A percentile compares a stretch with the other conserved stretches of the same genome.
Evolutionary conservation across 2,888 invertebrate species (phyloP).

Genomic region (Machimus rusticus): DNA sequence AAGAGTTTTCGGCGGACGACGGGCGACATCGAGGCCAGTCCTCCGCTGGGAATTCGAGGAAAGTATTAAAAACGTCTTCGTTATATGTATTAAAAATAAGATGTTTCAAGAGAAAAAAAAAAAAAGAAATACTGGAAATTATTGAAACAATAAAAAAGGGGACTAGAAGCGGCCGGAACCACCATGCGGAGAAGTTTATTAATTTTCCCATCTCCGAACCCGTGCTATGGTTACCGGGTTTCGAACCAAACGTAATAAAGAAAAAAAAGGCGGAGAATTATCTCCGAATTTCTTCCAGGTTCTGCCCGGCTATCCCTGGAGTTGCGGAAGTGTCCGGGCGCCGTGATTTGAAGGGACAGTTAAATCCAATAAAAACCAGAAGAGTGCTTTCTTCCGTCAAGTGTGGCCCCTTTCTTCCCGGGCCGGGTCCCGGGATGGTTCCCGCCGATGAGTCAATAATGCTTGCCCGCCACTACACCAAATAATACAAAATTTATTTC

Average conservation of each 20-base stretch:
- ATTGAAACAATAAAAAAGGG: not conserved
- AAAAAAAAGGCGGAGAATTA: slow-evolving; percentile 19
- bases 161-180: not conserved
- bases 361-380: slow-evolving; percentile 35
- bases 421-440: not conserved
- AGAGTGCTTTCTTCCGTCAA: slow-evolving; percentile 11
- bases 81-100: slow-evolving; percentile 12
- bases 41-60: not conserved
- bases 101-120: not conserved
- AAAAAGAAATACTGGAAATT: not conserved
- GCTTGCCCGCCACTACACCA: slow-evolving; percentile 11
- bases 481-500: slow-evolving; percentile 33
- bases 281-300: slow-evolving; percentile 12
- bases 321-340: not conserved
- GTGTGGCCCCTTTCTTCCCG: not conserved
- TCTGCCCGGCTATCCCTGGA: not conserved
- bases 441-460: slow-evolving; percentile 33
- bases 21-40: not conserved
- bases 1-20: not conserved
- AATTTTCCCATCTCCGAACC: not conserved
- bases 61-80: not conserved
- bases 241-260: not conserved
- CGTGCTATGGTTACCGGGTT: not conserved
- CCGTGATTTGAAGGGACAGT: slow-evolving; percentile 1
- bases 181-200: not conserved